phyloP scores from a whole-genome alignment of 1,140 invertebrate species.

The Chymomyza costata region DNA sequence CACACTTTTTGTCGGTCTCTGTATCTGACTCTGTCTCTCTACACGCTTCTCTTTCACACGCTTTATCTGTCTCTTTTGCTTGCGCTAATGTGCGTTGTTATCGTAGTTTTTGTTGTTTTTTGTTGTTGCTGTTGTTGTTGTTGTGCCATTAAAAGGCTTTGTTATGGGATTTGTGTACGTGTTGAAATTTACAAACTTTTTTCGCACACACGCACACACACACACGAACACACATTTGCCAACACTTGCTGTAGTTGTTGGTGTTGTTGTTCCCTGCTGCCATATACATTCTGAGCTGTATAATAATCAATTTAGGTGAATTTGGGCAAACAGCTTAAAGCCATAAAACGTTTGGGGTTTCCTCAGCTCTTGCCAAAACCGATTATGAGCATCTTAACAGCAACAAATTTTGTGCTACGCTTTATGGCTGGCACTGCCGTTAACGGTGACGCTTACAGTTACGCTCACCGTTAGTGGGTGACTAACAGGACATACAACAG shows the following conservation, averaged over 20 bases:
- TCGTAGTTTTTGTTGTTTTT: too few species aligned
- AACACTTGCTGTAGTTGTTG: not conserved
- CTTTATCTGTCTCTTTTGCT: not conserved
- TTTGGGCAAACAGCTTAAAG: conserved; percentile 58
- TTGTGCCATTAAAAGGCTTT: conserved; percentile 69
- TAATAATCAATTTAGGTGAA: conserved; percentile 69
- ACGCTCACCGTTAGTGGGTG: too few species aligned
- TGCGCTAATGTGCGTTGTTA: conserved; percentile 64
- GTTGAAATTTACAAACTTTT: conserved; percentile 66
- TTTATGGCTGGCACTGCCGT: conserved; percentile 49
- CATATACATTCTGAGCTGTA: conserved; percentile 21
- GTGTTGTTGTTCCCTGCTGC: not conserved
- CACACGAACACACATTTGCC: not conserved
- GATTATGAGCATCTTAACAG: conserved; percentile 61
- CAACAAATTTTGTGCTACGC: conserved; percentile 47
- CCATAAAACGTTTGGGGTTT: conserved; percentile 46
- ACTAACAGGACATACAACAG: not conserved
- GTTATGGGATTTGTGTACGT: conserved; percentile 70
- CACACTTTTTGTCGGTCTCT: too few species aligned
- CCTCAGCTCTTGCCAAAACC: conserved; percentile 44
- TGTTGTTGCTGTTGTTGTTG: conserved; percentile 27
- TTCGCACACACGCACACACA: conserved; percentile 5
- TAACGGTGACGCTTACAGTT: too few species aligned
- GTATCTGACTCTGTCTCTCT: too few species aligned
- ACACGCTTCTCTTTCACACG: not conserved